Evolutionary conservation across 2,797 vertebrate genomes (phyloP).

Genomic region (Anguilla megastoma): DNA sequence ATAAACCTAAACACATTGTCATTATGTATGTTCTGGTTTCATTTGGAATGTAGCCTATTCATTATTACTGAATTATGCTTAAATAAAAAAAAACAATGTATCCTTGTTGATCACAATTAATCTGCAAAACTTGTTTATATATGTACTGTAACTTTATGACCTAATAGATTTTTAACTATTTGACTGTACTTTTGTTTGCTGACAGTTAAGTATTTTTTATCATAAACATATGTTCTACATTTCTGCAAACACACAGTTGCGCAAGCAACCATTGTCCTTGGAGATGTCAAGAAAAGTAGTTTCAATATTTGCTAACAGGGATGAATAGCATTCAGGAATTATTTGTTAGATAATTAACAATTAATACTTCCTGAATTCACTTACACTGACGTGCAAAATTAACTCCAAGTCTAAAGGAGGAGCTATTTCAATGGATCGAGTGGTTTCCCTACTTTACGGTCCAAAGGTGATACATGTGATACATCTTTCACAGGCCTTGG

Average conservation of each 20-base stretch:
- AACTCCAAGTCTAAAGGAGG: background rate
- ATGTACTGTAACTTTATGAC: background rate
- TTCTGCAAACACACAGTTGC: background rate
- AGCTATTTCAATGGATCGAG: background rate
- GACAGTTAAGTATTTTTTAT: background rate
- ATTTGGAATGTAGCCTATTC: background rate
- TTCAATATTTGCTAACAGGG: background rate
- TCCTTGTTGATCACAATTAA: background rate
- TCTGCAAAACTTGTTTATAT: background rate
- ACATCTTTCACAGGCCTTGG: background rate
- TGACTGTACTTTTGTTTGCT: background rate
- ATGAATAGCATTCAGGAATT: background rate
- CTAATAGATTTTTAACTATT: background rate
- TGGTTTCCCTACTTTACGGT: background rate
- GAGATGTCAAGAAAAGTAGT: background rate
- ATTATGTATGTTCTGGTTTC: background rate
- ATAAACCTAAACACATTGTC: background rate
- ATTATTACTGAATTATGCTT: background rate
- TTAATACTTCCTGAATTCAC: background rate
- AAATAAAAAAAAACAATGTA: background rate
- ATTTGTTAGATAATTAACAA: background rate
- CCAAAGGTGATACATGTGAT: background rate
- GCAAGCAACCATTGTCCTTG: background rate
- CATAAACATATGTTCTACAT: background rate
- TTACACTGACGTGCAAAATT: background rate